Percentiles rank a stretch among this genome's conserved stretches.
Evolutionary conservation across 2,797 vertebrate genomes (phyloP).

Genomic region (Poecilia wingei): DNA sequence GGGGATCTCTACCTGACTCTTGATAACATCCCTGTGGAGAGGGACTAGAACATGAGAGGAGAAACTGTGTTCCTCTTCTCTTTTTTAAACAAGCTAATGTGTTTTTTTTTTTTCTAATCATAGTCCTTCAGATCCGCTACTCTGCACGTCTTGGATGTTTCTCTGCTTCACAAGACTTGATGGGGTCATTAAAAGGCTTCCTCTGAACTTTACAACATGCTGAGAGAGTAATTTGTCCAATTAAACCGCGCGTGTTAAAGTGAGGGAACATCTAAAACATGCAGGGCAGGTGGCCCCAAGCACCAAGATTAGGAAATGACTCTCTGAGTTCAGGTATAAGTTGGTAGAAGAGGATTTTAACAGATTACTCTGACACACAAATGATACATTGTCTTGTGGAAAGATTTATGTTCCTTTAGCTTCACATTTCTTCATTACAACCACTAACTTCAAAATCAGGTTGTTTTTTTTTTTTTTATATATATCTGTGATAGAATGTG

Average conservation of each 20-base stretch:
- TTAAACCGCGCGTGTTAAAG: background rate
- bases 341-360: background rate
- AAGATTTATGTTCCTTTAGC: background rate
- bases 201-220: slow-evolving; percentile 1
- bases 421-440: background rate
- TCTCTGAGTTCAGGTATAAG: background rate
- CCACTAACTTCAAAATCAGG: background rate
- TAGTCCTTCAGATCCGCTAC: background rate
- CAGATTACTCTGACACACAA: background rate
- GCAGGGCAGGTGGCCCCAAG: background rate
- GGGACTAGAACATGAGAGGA: background rate
- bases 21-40: background rate
- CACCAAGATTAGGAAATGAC: background rate
- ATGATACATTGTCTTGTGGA: background rate
- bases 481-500: background rate
- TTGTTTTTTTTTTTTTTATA: background rate
- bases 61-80: background rate
- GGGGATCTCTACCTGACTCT: background rate
- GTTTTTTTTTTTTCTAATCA: background rate
- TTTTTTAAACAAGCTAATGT: background rate
- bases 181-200: slow-evolving; percentile 5
- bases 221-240: slow-evolving; percentile 3
- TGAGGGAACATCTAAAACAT: background rate
- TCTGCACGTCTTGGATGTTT: background rate
- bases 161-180: slow-evolving; percentile 3